Percentiles rank a stretch among this genome's conserved stretches.
Evolutionary conservation across 2,113 vertebrate genomes (phyloP).

Genomic region (Ptilonorhynchus violaceus): DNA sequence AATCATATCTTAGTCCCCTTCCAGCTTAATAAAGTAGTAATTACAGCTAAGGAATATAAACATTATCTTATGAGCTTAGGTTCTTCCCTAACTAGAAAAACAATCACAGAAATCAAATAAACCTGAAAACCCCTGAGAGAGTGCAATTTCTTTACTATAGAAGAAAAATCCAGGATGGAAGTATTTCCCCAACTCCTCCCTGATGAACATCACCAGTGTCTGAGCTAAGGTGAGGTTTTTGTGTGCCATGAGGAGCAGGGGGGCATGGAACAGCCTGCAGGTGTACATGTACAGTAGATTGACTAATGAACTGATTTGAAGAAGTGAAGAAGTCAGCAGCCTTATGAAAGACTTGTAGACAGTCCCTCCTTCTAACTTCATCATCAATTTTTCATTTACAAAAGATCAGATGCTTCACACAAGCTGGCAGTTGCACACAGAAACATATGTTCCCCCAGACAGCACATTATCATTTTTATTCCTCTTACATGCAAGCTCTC

Average conservation of each 20-base stretch:
- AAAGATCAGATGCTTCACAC: slow-evolving; percentile 69
- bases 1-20: neutral
- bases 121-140: neutral
- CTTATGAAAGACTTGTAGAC: slow-evolving; percentile 54
- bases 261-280: neutral
- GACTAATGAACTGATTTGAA: neutral
- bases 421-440: slow-evolving; percentile 57
- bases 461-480: slow-evolving; percentile 35
- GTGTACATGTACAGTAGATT: neutral
- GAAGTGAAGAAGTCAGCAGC: slow-evolving; percentile 44
- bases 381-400: slow-evolving; percentile 64
- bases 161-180: neutral
- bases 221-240: neutral
- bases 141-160: neutral
- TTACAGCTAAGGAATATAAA: neutral
- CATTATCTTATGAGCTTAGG: neutral
- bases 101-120: neutral
- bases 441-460: slow-evolving; percentile 55
- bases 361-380: slow-evolving; percentile 25
- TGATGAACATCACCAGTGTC: neutral
- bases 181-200: neutral
- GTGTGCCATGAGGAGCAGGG: neutral
- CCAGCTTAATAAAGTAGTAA: neutral
- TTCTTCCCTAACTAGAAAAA: neutral
- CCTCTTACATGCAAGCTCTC: neutral